phyloP scores from a whole-genome alignment of 2,888 invertebrate species.

The Shargacucullia verbasci region DNA sequence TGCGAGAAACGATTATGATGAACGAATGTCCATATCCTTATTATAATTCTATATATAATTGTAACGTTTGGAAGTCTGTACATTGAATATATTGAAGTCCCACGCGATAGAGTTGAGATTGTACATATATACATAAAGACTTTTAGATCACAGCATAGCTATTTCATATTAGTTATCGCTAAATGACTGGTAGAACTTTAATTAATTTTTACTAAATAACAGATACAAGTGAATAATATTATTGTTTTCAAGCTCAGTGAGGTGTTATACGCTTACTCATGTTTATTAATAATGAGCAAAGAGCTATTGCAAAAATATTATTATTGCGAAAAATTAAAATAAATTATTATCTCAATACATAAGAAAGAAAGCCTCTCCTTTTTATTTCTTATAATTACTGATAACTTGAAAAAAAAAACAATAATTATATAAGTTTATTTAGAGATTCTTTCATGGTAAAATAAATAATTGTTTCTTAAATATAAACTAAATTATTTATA shows the following conservation, averaged over 20 bases:
- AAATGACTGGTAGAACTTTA: background rate
- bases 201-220: slow-evolving; percentile 8
- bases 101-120: slow-evolving; percentile 5
- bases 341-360: no score
- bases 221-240: slow-evolving; percentile 23
- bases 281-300: slow-evolving; percentile 12
- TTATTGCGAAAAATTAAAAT: no score
- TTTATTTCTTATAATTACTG: no score
- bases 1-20: slow-evolving; percentile 48
- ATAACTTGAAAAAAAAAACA: no score
- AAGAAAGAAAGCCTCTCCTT: no score
- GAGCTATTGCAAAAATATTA: background rate
- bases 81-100: slow-evolving; percentile 10
- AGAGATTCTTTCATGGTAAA: no score
- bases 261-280: slow-evolving; percentile 39
- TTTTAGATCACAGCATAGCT: slow-evolving; percentile 23
- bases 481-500: no score
- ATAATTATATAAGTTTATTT: no score
- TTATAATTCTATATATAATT: slow-evolving; percentile 55
- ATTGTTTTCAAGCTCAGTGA: slow-evolving; percentile 15
- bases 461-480: no score
- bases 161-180: slow-evolving; percentile 11
- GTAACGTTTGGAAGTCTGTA: slow-evolving; percentile 41
- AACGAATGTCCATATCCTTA: slow-evolving; percentile 72
- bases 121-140: slow-evolving; percentile 14